phyloP scores from a whole-genome alignment of 1,140 invertebrate genomes.

The Pogonomyrmex californicus region DNA sequence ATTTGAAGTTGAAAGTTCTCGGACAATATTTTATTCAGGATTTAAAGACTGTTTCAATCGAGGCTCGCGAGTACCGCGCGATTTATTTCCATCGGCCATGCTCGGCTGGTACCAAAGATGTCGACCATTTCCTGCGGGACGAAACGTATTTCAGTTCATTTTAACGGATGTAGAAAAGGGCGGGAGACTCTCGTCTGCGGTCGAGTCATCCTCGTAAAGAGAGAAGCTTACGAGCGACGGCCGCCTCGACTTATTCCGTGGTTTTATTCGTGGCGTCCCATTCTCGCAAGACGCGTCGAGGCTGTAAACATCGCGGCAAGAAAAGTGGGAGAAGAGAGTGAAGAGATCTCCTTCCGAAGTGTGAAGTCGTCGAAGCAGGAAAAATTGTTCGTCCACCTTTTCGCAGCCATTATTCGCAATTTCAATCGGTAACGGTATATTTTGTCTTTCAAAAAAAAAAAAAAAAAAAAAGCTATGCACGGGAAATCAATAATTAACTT shows the following conservation, averaged over 20 bases:
- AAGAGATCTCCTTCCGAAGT: constrained; percentile 41
- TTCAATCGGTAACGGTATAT: not conserved
- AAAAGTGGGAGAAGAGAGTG: constrained; percentile 45
- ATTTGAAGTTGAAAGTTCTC: not conserved
- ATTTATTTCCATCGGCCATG: constrained; percentile 57
- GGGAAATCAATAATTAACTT: not conserved
- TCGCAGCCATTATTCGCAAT: not conserved
- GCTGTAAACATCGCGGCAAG: constrained; percentile 79
- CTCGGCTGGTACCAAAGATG: constrained; percentile 64
- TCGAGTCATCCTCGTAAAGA: constrained; percentile 87
- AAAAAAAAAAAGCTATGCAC: not conserved
- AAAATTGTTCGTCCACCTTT: not conserved
- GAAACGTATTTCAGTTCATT: constrained; percentile 69
- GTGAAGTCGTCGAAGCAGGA: constrained; percentile 34
- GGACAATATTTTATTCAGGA: constrained; percentile 24
- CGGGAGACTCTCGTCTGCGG: constrained; percentile 83
- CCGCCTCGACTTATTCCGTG: constrained; percentile 81
- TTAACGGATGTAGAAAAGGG: constrained; percentile 75
- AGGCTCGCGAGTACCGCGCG: constrained; percentile 16
- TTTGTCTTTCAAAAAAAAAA: not conserved
- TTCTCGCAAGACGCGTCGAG: constrained; percentile 75
- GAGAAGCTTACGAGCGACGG: constrained; percentile 85
- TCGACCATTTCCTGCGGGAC: constrained; percentile 71
- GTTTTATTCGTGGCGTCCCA: constrained; percentile 81
- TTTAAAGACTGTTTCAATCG: constrained; percentile 29